Conservation (phyloP, 2,113 vertebrate genomes). For the Sander vitreus region DNA sequence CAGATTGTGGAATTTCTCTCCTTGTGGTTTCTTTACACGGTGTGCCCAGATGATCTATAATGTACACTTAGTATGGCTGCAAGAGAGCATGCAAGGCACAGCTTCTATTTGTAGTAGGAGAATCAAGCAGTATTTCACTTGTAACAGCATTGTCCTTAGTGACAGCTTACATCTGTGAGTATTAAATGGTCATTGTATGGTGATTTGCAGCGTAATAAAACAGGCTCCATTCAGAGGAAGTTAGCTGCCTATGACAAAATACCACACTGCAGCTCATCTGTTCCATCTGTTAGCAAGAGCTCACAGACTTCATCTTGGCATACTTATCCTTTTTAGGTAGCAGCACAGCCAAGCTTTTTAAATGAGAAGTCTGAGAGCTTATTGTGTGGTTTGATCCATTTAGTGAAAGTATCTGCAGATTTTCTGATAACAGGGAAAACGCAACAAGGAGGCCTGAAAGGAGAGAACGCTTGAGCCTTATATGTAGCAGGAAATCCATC, state of each 20-base stretch:
- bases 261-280: constrained; percentile 57
- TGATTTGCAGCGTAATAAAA: constrained; percentile 65
- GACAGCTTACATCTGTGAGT: constrained; percentile 54
- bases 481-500: constrained; percentile 45
- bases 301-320: constrained; percentile 61
- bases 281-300: constrained; percentile 69
- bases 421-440: constrained; percentile 38
- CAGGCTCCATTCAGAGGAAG: constrained; percentile 38
- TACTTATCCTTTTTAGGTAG: constrained; percentile 80
- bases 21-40: constrained; percentile 45
- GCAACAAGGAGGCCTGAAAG: constrained; percentile 20
- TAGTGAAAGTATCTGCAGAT: constrained; percentile 54
- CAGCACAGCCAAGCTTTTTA: constrained; percentile 38
- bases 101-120: constrained; percentile 28
- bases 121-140: constrained; percentile 30
- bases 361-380: constrained; percentile 50
- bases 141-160: constrained; percentile 30
- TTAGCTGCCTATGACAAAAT: constrained; percentile 45
- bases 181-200: constrained; percentile 45
- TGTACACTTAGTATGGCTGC: constrained; percentile 12
- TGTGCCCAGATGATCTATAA: constrained; percentile 46
- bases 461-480: not conserved
- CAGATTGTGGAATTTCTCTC: constrained; percentile 59
- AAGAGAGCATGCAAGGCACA: constrained; percentile 19
- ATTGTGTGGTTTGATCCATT: constrained; percentile 73